Conservation (phyloP, 2,113 vertebrate species). For the Sakesphorus luctuosus region DNA sequence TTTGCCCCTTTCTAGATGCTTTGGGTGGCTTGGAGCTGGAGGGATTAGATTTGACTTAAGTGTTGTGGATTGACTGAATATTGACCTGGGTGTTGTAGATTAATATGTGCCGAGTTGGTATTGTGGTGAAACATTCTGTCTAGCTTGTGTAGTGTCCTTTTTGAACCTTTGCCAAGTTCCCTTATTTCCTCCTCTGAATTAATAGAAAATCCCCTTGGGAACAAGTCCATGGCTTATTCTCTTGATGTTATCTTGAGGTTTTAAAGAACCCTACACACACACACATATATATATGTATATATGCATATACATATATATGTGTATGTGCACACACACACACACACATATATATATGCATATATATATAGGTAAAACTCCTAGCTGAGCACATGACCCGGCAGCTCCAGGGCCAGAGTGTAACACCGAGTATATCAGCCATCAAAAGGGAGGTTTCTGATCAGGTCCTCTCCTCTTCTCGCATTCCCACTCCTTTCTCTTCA, state of each 20-base stretch:
- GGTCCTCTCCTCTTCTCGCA: background rate
- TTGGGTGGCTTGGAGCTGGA: background rate
- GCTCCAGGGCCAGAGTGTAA: background rate
- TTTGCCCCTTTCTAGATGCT: background rate
- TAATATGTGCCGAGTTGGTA: background rate
- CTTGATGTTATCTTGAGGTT: background rate
- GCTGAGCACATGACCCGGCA: background rate
- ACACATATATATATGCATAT: no score
- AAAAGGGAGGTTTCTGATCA: background rate
- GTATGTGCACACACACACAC: no score
- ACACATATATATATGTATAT: no score
- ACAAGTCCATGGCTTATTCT: background rate
- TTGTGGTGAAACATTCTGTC: background rate
- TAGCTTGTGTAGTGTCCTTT: background rate
- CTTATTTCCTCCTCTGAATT: background rate
- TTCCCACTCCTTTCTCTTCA: background rate
- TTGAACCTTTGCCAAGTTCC: background rate
- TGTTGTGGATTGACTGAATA: background rate
- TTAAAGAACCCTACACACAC: background rate
- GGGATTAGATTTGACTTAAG: background rate
- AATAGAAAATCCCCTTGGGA: background rate
- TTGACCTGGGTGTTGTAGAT: background rate
- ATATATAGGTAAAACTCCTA: background rate
- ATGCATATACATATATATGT: no score
- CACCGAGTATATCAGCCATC: background rate